These are phyloP conservation scores for Sebastes trivittatus DNA, from an alignment of 2,797 vertebrate genomes.

Conservation along the genomic window DNA sequence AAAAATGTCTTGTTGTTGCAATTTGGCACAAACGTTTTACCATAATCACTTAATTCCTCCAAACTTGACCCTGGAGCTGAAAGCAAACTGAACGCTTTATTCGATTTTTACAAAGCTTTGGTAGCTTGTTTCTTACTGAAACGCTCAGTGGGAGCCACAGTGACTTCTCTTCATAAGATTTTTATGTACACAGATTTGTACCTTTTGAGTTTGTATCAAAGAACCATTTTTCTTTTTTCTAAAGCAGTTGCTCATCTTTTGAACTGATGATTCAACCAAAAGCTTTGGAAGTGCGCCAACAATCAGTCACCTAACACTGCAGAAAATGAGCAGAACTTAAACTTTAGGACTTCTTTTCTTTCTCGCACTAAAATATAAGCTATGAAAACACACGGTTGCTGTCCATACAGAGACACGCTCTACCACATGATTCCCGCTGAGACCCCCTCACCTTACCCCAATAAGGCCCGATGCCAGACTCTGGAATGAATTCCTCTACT, in stretches of 20 bases:
- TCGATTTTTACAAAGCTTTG: background rate
- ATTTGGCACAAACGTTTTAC: background rate
- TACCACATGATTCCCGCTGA: constrained; percentile 15
- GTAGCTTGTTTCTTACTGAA: background rate
- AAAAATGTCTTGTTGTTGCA: background rate
- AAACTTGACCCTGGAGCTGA: background rate
- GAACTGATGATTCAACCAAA: background rate
- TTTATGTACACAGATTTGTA: background rate
- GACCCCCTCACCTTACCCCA: constrained; percentile 53
- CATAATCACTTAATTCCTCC: background rate
- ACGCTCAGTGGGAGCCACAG: background rate
- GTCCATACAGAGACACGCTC: constrained; percentile 5
- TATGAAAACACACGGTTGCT: background rate
- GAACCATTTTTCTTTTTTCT: background rate
- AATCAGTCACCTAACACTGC: background rate
- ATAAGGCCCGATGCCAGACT: constrained; percentile 61
- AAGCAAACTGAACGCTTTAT: background rate
- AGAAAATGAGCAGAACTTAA: background rate
- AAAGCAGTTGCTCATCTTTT: background rate
- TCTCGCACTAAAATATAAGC: background rate
- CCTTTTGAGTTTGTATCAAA: background rate
- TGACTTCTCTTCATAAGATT: background rate
- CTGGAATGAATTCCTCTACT: constrained; percentile 51
- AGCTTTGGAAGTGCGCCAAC: background rate
- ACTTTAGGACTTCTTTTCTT: background rate